Base-by-base conservation (phyloP, 2,888 invertebrate species). In the Melipona bicolor region DNA sequence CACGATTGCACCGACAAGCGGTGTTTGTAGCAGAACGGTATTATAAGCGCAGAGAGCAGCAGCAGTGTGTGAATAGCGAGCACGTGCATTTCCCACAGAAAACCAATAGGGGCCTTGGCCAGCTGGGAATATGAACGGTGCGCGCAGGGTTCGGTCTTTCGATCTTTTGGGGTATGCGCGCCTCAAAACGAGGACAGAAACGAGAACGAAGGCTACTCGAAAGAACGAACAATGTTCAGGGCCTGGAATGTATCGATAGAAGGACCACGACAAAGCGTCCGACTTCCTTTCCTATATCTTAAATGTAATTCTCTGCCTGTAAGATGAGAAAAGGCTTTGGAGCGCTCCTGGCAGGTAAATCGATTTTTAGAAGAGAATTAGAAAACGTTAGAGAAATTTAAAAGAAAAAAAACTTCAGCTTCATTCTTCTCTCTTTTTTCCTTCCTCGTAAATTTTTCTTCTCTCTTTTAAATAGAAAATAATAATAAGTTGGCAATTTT, bases 1-100 rank as follows among this genome's bases (percentile, higher is more conserved):
- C 86, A 81, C 79, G 79, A 83, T 83, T 78, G 76, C 82, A 70
- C 85, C 78, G 82, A 61, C 82, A 64, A 81, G 65, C 83, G 75
- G 86, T 81, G 79, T 86, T 87, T 86, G 81, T 81, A 87, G 81
- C 88, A 83, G 85, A 81, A 85, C 87, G 84, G 77, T 84, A 87
- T 89, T 89, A 86, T 88, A 77, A 87, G 88, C 83, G 87, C 82
- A 76, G 76, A 75, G 67, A 81, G 81, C 76, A 50, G 43, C 50
- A 59, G 77, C 82, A 81, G 89, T 89, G 89, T 89, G 89, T 89
- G 89, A 94, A 94, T 94, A 93, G 92, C 88, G 91, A 92, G 92
- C 94, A 93, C 94, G 93, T 93, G 94, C 92, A 93, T 94, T 94
- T 94, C 94, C 94, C 94, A 94, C 94, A 93, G 94, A 93, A 93